Evolutionary conservation across 2,888 invertebrate species (phyloP).

Genomic region (Gymnosoma rotundatum): DNA sequence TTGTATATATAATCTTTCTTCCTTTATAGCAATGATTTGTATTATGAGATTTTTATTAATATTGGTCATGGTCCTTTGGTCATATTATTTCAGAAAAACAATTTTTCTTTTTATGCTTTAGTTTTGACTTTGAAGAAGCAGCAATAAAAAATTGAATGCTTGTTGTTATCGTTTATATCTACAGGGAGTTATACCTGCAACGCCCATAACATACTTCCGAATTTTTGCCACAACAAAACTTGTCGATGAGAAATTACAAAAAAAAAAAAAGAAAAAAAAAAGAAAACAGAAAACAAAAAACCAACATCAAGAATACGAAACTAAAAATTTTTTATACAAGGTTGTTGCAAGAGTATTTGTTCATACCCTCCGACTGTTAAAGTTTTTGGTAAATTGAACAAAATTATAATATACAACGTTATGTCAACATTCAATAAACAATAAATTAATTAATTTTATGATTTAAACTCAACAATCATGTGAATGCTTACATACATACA

Average conservation of each 20-base stretch:
- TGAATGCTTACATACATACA: slow-evolving; percentile 18
- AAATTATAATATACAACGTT: slow-evolving; percentile 65
- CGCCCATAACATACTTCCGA: slow-evolving; percentile 72
- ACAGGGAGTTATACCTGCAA: slow-evolving; percentile 65
- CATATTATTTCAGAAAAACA: slow-evolving; percentile 48
- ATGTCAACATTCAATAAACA: slow-evolving; percentile 70
- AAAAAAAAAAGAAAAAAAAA: slow-evolving; percentile 19
- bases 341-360: slow-evolving; percentile 22
- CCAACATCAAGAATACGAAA: not conserved
- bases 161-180: slow-evolving; percentile 65
- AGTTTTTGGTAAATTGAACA: not conserved
- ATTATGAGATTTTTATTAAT: slow-evolving; percentile 68
- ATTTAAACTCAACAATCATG: slow-evolving; percentile 56
- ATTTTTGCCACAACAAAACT: slow-evolving; percentile 55
- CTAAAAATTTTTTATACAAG: slow-evolving; percentile 38
- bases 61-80: slow-evolving; percentile 67
- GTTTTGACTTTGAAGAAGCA: slow-evolving; percentile 42
- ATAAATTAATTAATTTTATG: slow-evolving; percentile 70
- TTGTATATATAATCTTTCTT: slow-evolving; percentile 42
- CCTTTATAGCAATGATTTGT: slow-evolving; percentile 59
- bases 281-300: not conserved
- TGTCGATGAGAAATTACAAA: slow-evolving; percentile 1
- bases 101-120: slow-evolving; percentile 41
- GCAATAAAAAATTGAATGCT: slow-evolving; percentile 37
- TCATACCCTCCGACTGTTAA: not conserved